Evolutionary conservation across 2,888 invertebrate species (phyloP).

Genomic region (Dioctria linearis): DNA sequence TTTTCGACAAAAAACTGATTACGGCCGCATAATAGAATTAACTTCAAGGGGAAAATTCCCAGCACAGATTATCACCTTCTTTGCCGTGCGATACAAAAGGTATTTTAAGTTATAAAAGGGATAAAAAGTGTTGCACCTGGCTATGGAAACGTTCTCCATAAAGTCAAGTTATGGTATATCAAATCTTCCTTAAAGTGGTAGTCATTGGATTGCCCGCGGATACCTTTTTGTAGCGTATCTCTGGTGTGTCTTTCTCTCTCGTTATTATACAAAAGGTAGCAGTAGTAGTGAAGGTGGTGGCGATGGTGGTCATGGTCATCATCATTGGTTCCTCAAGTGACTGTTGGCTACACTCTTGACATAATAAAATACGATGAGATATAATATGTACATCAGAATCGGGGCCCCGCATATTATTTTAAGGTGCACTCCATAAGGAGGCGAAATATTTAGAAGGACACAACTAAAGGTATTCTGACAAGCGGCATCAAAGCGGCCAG

Average conservation of each 20-base stretch:
- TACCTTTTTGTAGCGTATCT: slow-evolving; percentile 33
- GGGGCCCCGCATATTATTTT: slow-evolving; percentile 53
- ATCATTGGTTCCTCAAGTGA: slow-evolving; percentile 44
- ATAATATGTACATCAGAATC: slow-evolving; percentile 19
- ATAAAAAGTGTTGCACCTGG: slow-evolving; percentile 34
- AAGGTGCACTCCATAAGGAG: slow-evolving; percentile 46
- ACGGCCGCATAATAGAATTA: slow-evolving; percentile 34
- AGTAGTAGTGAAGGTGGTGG: no score
- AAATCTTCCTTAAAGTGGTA: slow-evolving; percentile 30
- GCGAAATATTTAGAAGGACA: slow-evolving; percentile 47
- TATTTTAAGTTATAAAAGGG: slow-evolving; percentile 30
- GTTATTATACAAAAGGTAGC: slow-evolving; percentile 11
- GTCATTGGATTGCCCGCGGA: slow-evolving; percentile 30
- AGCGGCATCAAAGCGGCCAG: slow-evolving; percentile 32
- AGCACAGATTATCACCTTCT: slow-evolving; percentile 24
- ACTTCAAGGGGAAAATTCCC: slow-evolving; percentile 32
- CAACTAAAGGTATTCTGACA: slow-evolving; percentile 47
- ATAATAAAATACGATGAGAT: slow-evolving; percentile 49
- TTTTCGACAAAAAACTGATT: slow-evolving; percentile 28
- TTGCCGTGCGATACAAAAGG: slow-evolving; percentile 20
- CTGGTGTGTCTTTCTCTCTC: neutral
- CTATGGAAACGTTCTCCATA: slow-evolving; percentile 28
- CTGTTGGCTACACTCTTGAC: slow-evolving; percentile 41
- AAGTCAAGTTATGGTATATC: slow-evolving; percentile 18
- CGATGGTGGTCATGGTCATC: neutral